Base-by-base conservation (phyloP, 2,113 vertebrate species). In the Ginglymostoma cirratum region DNA sequence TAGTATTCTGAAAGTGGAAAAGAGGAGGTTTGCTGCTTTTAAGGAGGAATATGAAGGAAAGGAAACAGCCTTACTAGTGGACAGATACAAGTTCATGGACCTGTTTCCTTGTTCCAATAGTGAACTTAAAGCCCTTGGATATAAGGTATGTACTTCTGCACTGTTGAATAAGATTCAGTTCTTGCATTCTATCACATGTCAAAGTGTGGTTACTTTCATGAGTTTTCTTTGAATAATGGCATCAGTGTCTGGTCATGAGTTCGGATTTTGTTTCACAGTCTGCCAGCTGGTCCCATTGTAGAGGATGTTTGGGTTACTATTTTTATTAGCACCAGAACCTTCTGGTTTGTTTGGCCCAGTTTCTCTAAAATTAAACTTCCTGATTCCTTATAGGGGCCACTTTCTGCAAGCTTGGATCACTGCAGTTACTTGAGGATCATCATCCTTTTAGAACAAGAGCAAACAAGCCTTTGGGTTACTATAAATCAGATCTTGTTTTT, bases 71-170 rank as follows among this genome's bases (percentile, higher is more conserved):
- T 97, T 99, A 96, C 98, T 99, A 1, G 99, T 99, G 70, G 99
- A 99, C 96, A 98, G 99, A 96, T 99, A 99, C 96, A 99, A 99
- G 97, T 99, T 99, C 97, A 99, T 99, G 99, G 99, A 99, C 97
- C 97, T 99, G 96, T 99, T 99, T 97, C 99, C 99, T 67, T 99
- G 99, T 96, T 99, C 99, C 90, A 96, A 98, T 21, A 98, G 99
- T 45, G 99, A 99, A 96, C 98, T 99, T 78, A 99, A 99, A 97
- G 99, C 99, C 23, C 98, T 99, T 67, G 99, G 99, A 52, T 99
- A 99, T 96, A 99, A 99, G 99, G 99, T 99, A 96, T 86, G 97
- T 96, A 96, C 92, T 23, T 38, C 52, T 27, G 27, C 24, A 17
- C 7, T 89, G 87, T 61, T 30, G 42, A 48, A 89, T 89, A 48